phyloP scores from a whole-genome alignment of 2,888 invertebrate species.

The Drosophila longiperda region DNA sequence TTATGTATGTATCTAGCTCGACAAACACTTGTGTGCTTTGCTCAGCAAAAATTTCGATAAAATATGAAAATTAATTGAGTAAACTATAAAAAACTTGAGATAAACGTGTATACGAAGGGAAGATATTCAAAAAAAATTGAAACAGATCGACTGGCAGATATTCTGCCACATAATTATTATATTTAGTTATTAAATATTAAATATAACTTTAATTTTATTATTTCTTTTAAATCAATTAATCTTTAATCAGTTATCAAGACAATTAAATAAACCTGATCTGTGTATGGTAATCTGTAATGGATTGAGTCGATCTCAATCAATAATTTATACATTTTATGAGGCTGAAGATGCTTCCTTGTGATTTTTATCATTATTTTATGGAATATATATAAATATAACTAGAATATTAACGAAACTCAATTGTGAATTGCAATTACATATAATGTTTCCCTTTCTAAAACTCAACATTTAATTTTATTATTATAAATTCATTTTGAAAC shows the following conservation, averaged over 20 bases:
- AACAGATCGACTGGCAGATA: neutral
- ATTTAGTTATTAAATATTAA: too few species aligned
- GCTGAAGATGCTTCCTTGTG: neutral
- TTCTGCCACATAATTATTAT: neutral
- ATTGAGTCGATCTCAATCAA: neutral
- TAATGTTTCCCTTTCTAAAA: neutral
- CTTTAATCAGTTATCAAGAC: neutral
- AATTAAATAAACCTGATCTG: neutral
- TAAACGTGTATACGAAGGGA: neutral
- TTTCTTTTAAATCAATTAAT: too few species aligned
- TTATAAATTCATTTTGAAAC: neutral
- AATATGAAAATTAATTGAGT: neutral
- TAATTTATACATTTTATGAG: neutral
- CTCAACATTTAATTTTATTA: neutral
- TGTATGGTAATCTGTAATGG: neutral
- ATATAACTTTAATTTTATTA: too few species aligned
- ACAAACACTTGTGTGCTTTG: neutral
- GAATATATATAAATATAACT: neutral
- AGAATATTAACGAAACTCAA: neutral
- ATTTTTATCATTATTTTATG: neutral
- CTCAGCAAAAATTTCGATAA: slow-evolving; percentile 16
- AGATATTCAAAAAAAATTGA: neutral
- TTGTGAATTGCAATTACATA: neutral
- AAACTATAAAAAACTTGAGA: neutral
- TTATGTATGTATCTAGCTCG: neutral